Conservation (phyloP, 2,888 invertebrate genomes). For the Andrena minutula region DNA sequence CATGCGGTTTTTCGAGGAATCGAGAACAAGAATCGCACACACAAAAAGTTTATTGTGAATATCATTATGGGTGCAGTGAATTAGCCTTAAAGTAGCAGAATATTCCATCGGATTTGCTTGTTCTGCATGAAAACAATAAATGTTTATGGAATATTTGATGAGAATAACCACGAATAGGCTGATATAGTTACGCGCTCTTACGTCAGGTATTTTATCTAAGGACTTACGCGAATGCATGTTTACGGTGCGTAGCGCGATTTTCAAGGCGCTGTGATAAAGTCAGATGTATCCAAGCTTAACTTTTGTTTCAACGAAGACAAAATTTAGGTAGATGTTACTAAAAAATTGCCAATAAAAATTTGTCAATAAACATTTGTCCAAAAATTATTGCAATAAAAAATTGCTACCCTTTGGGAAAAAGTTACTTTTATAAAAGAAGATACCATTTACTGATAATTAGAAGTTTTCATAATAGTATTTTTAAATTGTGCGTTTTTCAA, state of each 20-base stretch:
- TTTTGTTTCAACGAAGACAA: background rate
- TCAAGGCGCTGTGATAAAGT: background rate
- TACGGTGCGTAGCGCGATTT: conserved; percentile 10
- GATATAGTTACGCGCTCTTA: background rate
- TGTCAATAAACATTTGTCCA: no score
- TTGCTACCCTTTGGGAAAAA: no score
- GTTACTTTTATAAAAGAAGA: no score
- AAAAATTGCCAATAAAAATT: no score
- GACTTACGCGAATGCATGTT: conserved; percentile 60
- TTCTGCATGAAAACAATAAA: background rate
- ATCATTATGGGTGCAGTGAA: conserved; percentile 6
- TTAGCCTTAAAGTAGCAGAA: background rate
- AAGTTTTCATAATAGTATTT: no score
- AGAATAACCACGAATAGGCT: conserved; percentile 46
- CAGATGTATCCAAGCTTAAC: background rate
- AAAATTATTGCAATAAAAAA: no score
- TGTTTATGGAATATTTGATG: conserved; percentile 38
- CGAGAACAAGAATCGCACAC: background rate
- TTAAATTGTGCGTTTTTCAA: no score
- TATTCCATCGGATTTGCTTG: background rate
- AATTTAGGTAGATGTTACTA: no score
- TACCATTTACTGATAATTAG: no score
- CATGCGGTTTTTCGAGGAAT: background rate
- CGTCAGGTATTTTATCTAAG: conserved; percentile 30
- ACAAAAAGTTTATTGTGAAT: background rate